Evolutionary conservation across 2,113 vertebrate species (phyloP), one percentile per base, ranked within the genome.

Genomic region (Pithys albifrons): DNA sequence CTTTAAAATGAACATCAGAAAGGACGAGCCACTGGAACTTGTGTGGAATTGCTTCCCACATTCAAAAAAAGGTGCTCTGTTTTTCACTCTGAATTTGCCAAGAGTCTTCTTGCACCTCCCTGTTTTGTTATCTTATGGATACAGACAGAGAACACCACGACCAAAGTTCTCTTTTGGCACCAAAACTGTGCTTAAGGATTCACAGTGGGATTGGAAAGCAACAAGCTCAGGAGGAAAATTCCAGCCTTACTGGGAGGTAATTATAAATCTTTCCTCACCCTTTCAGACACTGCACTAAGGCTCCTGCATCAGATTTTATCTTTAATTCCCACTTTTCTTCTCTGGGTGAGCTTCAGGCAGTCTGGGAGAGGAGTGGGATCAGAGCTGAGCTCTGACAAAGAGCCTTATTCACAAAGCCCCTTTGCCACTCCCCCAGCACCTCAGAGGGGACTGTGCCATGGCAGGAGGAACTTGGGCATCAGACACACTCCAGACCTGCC

Each of bases 401-500:
- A 62, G 17, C 58, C 19, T 91, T 5, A 92, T 95, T 97, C 85
- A 95, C 76, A 91, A 85, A 58, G 39, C 81, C 65, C 74, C 25
- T 20, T 78, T 35, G 57, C 2, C 0, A 51, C 57, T 76, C 67
- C 67, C 91, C 81, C 72, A 31, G 82, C 85, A 93, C 93, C 93
- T 64, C 49, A 59, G 81, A 85, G 96, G 75, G n/a, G 83, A 18
- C 37, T 19, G 13, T 5, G 31, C 54, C 0, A 0, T 79, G 75
- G 91, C 89, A 93, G 31, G 54, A 87, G 81, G 70, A 72, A 82
- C 66, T 82, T n/a, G 54, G 52, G 16, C 29, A 19, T 74, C 73
- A 80, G 94, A 93, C 87, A 54, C 89, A 94, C 65, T 95, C 91
- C 96, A 96, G 97, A 89, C 18, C 61, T 81, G 85, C 80, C 94